phyloP scores from a whole-genome alignment of 2,888 invertebrate genomes.

The Cephalotes varians region DNA sequence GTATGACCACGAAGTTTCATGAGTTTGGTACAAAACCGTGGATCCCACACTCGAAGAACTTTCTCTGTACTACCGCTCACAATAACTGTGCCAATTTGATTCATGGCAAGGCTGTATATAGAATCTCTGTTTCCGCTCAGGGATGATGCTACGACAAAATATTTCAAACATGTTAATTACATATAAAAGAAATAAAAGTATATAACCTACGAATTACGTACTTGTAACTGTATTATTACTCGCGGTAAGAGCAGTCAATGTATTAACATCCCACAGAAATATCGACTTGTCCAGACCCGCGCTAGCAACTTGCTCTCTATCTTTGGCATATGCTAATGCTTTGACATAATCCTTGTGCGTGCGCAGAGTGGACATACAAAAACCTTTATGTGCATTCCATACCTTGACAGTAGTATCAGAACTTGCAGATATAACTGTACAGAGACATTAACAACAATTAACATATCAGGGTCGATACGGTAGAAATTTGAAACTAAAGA shows the following conservation, averaged over 20 bases:
- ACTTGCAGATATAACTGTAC: constrained; percentile 97
- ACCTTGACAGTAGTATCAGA: constrained; percentile 99
- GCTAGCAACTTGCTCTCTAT: constrained; percentile 98
- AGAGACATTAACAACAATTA: constrained; percentile 2
- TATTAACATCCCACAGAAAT: constrained; percentile 99
- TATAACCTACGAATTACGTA: constrained; percentile 83
- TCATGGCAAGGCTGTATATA: constrained; percentile 99
- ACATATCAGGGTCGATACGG: not conserved
- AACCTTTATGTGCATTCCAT: constrained; percentile 99
- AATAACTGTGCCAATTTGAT: constrained; percentile 97
- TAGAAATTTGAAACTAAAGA: not conserved
- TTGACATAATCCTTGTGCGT: constrained; percentile 99
- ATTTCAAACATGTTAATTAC: constrained; percentile 28
- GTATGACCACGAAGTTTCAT: constrained; percentile 98
- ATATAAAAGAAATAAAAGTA: no score
- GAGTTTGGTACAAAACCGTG: constrained; percentile 95
- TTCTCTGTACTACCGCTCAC: constrained; percentile 99
- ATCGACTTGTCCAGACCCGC: constrained; percentile 98
- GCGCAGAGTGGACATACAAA: constrained; percentile 99
- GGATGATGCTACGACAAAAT: constrained; percentile 91
- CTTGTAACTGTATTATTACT: constrained; percentile 99
- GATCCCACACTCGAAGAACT: constrained; percentile 98
- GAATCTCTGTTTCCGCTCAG: constrained; percentile 98
- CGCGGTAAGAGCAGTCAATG: constrained; percentile 98
- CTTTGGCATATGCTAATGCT: constrained; percentile 98